Base-by-base conservation (phyloP, 1,140 invertebrate species). In the Drosophila azteca region DNA sequence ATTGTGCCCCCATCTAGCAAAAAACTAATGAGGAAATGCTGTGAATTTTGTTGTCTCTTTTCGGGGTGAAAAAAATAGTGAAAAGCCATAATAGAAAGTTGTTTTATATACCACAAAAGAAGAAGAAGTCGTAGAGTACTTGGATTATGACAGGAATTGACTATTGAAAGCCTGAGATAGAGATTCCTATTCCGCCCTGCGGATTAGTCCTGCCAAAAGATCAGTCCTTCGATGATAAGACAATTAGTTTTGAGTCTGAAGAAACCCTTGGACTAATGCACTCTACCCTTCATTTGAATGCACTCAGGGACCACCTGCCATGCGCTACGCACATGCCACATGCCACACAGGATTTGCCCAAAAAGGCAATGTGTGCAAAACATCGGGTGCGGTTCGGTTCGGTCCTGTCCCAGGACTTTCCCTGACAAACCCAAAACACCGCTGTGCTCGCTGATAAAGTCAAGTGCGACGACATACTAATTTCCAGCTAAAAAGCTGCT, bases 1-100 rank as follows among this genome's bases (percentile, higher is more conserved):
- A 84, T 84, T 85, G 83, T 75, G 73, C 3, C 9, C 60, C 39
- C 46, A 45, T 39, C 44, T 39, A 59, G 59, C 44, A 52, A 61
- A 65, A 82, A 79, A 77, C 82, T 78, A 85, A 87, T 88, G 82
- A 85, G 82, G 78, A 85, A 85, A 80, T 75, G 69, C 82, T 85
- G 64, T 64, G 74, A 75, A 62, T 52, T 63, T 75, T 46, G 44
- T 39, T 50, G 52, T 63, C 45, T 74, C 44, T 66, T 59, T 73
- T 67, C 4, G 35, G 48, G 49, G 26, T 41, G 26, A 75, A 59
- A 35, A 75, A 59, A 41, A 29, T 31, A 53, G 65, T 66, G 82
- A 77, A 79, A 83, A 84, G 65, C 66, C 48, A 61, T 44, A 75
- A 64, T 67, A 83, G 81, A 85, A 85, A 85, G 81, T 73, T 82